Evolutionary conservation across 2,888 invertebrate species (phyloP).

Genomic region (Leistus spinibarbis): DNA sequence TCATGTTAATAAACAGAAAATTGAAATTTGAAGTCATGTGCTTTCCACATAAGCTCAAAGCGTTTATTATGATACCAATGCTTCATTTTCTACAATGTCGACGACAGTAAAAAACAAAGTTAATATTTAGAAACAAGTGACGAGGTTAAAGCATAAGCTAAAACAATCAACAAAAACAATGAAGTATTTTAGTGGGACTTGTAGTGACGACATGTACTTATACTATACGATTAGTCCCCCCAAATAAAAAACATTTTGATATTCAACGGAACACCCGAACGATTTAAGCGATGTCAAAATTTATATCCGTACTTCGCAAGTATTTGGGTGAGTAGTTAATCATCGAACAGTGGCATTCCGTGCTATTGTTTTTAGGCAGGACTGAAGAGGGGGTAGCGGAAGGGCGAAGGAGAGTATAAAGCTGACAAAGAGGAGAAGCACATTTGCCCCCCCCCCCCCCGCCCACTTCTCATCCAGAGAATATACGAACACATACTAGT

Average conservation of each 20-base stretch:
- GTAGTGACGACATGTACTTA: neutral
- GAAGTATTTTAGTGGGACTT: too few relatives aligned
- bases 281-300: slow-evolving; percentile 11
- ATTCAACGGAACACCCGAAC: neutral
- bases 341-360: slow-evolving; percentile 44
- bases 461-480: neutral
- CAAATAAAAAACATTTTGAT: slow-evolving; percentile 1
- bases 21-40: too few relatives aligned
- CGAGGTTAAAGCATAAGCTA: too few relatives aligned
- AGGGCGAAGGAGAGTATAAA: neutral
- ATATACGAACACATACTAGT: neutral
- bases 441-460: too few relatives aligned
- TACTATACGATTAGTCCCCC: neutral
- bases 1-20: too few relatives aligned
- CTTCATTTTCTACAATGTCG: too few relatives aligned
- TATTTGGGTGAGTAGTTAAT: slow-evolving; percentile 43
- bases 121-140: too few relatives aligned
- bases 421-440: neutral
- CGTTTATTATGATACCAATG: too few relatives aligned
- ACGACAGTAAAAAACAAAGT: too few relatives aligned
- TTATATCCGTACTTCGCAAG: slow-evolving; percentile 29
- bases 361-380: slow-evolving; percentile 4
- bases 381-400: neutral
- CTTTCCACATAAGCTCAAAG: too few relatives aligned
- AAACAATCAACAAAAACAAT: too few relatives aligned